These are phyloP conservation scores for Grammomys dolichurus DNA, from an alignment of 2,113 vertebrate species.

Conservation along the genomic window DNA sequence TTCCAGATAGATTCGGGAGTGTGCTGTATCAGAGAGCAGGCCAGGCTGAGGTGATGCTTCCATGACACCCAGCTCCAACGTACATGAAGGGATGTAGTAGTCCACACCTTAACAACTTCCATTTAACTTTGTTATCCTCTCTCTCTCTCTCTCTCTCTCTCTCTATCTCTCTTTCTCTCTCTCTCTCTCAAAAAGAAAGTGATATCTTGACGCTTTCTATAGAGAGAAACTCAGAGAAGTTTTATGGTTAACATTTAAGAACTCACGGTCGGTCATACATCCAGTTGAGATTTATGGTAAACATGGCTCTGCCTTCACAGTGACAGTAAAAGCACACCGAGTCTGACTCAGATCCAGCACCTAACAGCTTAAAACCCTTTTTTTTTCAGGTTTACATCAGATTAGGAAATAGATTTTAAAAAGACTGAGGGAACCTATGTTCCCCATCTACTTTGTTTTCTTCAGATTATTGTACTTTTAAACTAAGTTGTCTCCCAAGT, in stretches of 20 bases:
- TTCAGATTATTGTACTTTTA: conserved; percentile 7
- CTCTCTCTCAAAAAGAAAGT: conserved; percentile 54
- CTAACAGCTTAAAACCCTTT: conserved; percentile 26
- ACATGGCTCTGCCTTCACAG: conserved; percentile 7
- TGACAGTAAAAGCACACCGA: neutral
- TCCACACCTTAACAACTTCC: neutral
- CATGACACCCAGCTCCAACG: neutral
- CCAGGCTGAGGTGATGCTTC: neutral
- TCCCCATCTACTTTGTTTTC: neutral
- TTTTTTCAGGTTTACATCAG: conserved; percentile 68
- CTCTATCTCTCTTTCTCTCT: neutral
- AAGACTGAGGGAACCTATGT: neutral
- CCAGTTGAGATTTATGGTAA: conserved; percentile 27
- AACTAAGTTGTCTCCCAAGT: neutral
- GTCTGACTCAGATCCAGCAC: neutral
- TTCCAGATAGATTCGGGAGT: conserved; percentile 54
- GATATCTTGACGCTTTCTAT: conserved; percentile 40
- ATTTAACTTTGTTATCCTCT: neutral
- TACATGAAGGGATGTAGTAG: too few species aligned
- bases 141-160: neutral
- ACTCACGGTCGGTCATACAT: neutral
- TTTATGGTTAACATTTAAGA: conserved; percentile 24
- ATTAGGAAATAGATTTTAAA: conserved; percentile 39
- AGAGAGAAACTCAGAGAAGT: conserved; percentile 26
- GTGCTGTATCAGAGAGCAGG: neutral